Percentiles rank a stretch among this genome's conserved stretches.
These are phyloP conservation scores for Chrysocyon brachyurus DNA, from an alignment of 2,797 vertebrate species.

Conservation along the genomic window DNA sequence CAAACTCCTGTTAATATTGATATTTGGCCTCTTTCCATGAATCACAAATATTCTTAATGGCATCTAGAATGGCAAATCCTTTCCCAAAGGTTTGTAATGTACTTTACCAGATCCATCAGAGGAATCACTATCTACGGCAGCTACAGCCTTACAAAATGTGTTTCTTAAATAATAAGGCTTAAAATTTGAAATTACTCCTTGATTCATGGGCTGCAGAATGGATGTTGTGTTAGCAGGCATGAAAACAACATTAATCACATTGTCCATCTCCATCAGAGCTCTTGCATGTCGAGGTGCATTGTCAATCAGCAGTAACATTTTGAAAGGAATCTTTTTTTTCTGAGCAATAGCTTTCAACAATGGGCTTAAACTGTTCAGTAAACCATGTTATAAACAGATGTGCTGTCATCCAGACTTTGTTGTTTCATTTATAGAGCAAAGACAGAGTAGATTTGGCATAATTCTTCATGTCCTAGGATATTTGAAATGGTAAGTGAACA, in stretches of 20 bases:
- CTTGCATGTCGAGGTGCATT: neutral
- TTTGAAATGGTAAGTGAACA: neutral
- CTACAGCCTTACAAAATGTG: neutral
- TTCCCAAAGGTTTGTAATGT: neutral
- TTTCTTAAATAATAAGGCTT: neutral
- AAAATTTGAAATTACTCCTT: neutral
- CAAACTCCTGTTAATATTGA: neutral
- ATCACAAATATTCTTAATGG: neutral
- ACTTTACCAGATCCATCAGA: neutral
- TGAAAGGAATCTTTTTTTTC: neutral
- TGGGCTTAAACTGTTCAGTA: neutral
- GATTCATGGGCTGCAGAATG: neutral
- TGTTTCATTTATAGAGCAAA: neutral
- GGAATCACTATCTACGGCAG: neutral
- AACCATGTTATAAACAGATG: neutral
- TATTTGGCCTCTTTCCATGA: neutral
- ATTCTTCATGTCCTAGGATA: neutral
- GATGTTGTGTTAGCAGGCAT: neutral
- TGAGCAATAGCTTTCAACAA: neutral
- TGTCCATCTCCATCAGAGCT: neutral
- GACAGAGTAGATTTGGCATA: neutral
- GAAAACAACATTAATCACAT: neutral
- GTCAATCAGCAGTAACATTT: neutral
- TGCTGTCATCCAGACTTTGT: neutral
- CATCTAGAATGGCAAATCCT: neutral